Evolutionary conservation across 2,888 invertebrate genomes (phyloP).

Genomic region (Periphyllus acericola): DNA sequence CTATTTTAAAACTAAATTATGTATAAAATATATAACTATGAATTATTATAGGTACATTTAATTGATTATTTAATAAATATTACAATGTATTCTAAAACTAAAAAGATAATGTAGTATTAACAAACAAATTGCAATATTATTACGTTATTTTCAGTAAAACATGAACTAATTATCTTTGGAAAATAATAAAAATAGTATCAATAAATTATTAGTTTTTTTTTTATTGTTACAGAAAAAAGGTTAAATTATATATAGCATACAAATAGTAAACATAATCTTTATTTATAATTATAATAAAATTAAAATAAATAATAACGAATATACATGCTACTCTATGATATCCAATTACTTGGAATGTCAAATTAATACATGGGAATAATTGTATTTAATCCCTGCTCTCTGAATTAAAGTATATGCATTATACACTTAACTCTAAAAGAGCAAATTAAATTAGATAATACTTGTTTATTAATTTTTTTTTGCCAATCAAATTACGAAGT

Average conservation of each 20-base stretch:
- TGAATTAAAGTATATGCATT: constrained; percentile 17
- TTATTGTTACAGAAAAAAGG: neutral
- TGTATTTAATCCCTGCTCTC: constrained; percentile 12
- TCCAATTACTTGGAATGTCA: constrained; percentile 52
- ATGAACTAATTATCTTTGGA: neutral
- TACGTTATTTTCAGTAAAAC: neutral
- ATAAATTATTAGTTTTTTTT: neutral
- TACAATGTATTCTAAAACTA: neutral
- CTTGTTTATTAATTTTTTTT: constrained; percentile 10
- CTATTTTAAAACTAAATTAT: constrained; percentile 29
- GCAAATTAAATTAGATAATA: constrained; percentile 52
- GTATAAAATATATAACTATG: constrained; percentile 40
- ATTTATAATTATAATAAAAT: constrained; percentile 25
- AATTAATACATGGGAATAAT: constrained; percentile 17
- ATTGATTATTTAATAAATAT: constrained; percentile 22
- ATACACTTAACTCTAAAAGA: constrained; percentile 3
- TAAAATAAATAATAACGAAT: constrained; percentile 27
- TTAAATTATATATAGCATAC: neutral
- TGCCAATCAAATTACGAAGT: neutral
- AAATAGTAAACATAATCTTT: neutral
- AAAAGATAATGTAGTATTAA: constrained; percentile 13
- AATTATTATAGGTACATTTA: constrained; percentile 26
- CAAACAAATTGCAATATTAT: neutral
- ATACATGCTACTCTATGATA: constrained; percentile 27
- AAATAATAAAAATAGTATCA: neutral